These are phyloP conservation scores for Brachyptera risi DNA, from an alignment of 2,888 invertebrate genomes.

Conservation along the genomic window DNA sequence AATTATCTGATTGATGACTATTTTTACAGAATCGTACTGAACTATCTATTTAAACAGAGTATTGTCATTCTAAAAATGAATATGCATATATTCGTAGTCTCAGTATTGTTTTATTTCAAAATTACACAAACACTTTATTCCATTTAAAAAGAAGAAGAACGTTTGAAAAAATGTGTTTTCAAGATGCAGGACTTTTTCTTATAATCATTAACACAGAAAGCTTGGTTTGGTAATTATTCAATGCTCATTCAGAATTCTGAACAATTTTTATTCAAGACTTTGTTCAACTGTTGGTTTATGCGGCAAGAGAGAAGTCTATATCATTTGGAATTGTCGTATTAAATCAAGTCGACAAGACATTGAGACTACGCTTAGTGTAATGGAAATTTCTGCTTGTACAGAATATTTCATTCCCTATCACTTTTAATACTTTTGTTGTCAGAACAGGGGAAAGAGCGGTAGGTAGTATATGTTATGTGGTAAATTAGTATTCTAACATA, in stretches of 20 bases:
- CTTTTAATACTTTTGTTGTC: neutral
- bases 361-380: slow-evolving; percentile 5
- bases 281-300: slow-evolving; percentile 9
- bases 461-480: too few species aligned
- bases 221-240: slow-evolving; percentile 17
- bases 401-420: neutral
- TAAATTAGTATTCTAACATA: too few species aligned
- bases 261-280: slow-evolving; percentile 13
- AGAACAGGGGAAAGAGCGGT: too few species aligned
- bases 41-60: too few species aligned
- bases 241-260: slow-evolving; percentile 9
- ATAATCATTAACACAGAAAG: neutral
- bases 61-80: too few species aligned
- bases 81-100: too few species aligned
- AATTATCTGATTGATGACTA: too few species aligned
- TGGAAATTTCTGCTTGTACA: slow-evolving; percentile 16
- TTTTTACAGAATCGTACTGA: too few species aligned
- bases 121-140: neutral
- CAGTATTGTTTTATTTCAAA: too few species aligned
- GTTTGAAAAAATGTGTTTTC: neutral
- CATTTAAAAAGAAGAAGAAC: neutral
- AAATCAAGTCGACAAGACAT: slow-evolving; percentile 12
- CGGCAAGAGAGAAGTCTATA: slow-evolving; percentile 6
- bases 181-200: too few species aligned
- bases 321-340: slow-evolving; percentile 2